phyloP scores from a whole-genome alignment of 2,888 invertebrate species.

The Calliphora vomitoria region DNA sequence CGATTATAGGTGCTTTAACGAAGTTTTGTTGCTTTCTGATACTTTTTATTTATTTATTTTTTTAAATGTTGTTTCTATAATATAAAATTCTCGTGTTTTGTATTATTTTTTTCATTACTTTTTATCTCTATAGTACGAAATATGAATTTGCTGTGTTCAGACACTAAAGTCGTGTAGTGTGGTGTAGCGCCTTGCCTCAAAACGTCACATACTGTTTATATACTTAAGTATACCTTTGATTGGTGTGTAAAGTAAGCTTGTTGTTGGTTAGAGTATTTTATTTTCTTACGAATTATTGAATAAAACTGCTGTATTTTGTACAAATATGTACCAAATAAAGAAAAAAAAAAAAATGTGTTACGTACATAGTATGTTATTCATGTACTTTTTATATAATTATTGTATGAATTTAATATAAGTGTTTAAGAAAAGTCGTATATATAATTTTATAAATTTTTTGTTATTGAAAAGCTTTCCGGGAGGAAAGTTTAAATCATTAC shows the following conservation, averaged over 20 bases:
- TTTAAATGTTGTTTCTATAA: constrained; percentile 21
- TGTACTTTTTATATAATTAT: too few species aligned
- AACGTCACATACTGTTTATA: not conserved
- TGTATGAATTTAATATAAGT: too few species aligned
- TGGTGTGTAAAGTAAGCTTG: not conserved
- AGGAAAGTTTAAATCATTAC: too few species aligned
- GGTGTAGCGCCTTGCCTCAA: constrained; percentile 24
- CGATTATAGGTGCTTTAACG: constrained; percentile 66
- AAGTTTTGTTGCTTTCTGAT: constrained; percentile 29
- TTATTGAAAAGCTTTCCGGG: too few species aligned
- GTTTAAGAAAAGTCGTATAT: too few species aligned
- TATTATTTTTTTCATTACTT: constrained; percentile 8
- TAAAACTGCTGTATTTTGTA: not conserved
- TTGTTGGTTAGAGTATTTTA: not conserved
- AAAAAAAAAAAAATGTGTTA: not conserved
- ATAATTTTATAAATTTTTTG: too few species aligned
- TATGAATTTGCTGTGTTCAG: constrained; percentile 19
- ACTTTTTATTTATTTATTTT: constrained; percentile 28
- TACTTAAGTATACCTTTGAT: not conserved
- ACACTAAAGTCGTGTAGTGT: not conserved
- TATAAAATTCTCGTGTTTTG: constrained; percentile 40
- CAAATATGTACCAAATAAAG: not conserved
- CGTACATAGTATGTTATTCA: not conserved
- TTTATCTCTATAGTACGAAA: constrained; percentile 25
- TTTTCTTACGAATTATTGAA: not conserved